Evolutionary conservation across 2,888 invertebrate genomes (phyloP), one percentile per base, ranked within the genome.

Genomic region (Callimorpha dominula): DNA sequence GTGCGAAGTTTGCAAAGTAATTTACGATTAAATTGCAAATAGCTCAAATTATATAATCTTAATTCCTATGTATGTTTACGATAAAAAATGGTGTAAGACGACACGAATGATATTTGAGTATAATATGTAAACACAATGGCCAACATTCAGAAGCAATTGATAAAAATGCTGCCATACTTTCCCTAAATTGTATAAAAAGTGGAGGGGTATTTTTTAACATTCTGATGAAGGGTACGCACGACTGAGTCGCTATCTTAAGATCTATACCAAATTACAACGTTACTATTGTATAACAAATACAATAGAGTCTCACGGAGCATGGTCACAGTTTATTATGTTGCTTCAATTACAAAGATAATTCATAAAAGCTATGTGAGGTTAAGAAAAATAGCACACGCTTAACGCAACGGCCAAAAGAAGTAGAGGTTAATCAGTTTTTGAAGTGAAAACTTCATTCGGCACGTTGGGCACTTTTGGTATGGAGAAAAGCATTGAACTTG

Each of bases 251-350:
- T 86, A 83, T 85, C 85, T 78, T 67, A 68, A 49, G 62, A 85
- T 85, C 85, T 79, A 77, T 46, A 70, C 75, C 65, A 74, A 77
- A 86, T 82, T 73, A 73, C 70, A 65, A 64, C 73, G 31, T 64
- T 74, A 79, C 81, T 74, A 83, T 85, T 85, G 83, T 85, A 73
- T 70, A 31, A 70, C 12, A 7, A 74, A 31, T 15, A 79, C 81
- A 81, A 80, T 83, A 71, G 40, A 57, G 42, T 82, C 86, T 75
- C 83, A 82, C 77, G 78, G 40, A 69, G 49, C 42, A 31, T 60
- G 65, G 52, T 57, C 72, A 71, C 75, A 72, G 65, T 72, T 66
- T 42, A 70, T 57, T 73, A 70, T 71, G 79, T 43, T 62, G 73
- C 73, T 73, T 68, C 70, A 12, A 76, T 81, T 76, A 71, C 46